phyloP scores from a whole-genome alignment of 2,797 vertebrate genomes.

The Helostoma temminkii region DNA sequence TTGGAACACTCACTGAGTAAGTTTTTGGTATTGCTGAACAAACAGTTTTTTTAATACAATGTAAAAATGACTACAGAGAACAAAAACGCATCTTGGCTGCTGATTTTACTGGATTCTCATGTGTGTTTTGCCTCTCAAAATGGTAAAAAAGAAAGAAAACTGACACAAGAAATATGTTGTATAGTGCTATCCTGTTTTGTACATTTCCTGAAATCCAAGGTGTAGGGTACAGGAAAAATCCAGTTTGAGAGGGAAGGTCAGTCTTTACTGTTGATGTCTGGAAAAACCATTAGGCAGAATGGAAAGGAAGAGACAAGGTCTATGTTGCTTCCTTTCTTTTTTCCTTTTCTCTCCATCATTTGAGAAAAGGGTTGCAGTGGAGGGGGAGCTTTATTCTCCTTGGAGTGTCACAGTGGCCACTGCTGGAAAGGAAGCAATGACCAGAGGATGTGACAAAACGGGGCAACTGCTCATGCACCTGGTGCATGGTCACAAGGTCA shows the following conservation, averaged over 20 bases:
- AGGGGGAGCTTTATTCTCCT: conserved; percentile 42
- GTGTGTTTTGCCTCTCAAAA: conserved; percentile 42
- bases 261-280: conserved; percentile 69
- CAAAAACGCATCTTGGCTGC: conserved; percentile 59
- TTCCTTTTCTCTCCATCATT: conserved; percentile 70
- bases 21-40: conserved; percentile 9
- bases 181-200: conserved; percentile 79
- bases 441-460: conserved; percentile 34
- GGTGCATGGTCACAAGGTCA: conserved; percentile 19
- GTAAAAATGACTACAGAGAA: conserved; percentile 9
- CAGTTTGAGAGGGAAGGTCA: conserved; percentile 65
- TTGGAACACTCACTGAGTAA: neutral
- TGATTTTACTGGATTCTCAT: conserved; percentile 63
- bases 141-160: conserved; percentile 46
- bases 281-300: conserved; percentile 78
- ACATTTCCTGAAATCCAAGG: conserved; percentile 82
- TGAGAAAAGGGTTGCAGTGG: conserved; percentile 5
- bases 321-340: conserved; percentile 70
- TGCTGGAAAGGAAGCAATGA: conserved; percentile 56
- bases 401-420: conserved; percentile 34
- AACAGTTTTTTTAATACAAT: conserved; percentile 13
- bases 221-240: conserved; percentile 75
- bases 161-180: conserved; percentile 72
- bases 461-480: conserved; percentile 32
- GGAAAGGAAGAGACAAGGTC: conserved; percentile 77